These are phyloP conservation scores for Pyrrhosoma nymphula DNA, from an alignment of 2,888 invertebrate species.

Conservation along the genomic window DNA sequence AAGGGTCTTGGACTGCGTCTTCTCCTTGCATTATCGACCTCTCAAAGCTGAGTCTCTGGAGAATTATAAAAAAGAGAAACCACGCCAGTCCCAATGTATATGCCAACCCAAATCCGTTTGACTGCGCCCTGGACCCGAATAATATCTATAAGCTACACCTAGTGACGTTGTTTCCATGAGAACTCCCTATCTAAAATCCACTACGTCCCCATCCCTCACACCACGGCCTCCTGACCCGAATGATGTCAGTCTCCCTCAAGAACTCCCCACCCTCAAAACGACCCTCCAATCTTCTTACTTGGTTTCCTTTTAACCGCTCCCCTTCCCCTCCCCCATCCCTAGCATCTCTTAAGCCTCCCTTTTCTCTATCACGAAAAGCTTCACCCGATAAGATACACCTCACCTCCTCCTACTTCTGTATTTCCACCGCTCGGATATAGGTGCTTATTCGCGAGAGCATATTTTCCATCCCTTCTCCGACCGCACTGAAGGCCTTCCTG, in stretches of 20 bases:
- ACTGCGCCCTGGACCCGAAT: neutral
- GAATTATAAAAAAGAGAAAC: neutral
- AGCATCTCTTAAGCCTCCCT: neutral
- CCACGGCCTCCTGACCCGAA: neutral
- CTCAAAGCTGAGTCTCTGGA: neutral
- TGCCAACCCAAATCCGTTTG: neutral
- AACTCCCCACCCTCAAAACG: neutral
- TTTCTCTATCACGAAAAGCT: neutral
- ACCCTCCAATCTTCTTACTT: slow-evolving; percentile 25
- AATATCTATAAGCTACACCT: neutral
- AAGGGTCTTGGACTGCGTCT: neutral
- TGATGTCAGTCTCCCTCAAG: neutral
- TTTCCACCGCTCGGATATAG: neutral
- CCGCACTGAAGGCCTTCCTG: neutral
- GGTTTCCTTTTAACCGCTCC: slow-evolving; percentile 19
- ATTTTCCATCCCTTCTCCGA: neutral
- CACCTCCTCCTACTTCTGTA: neutral
- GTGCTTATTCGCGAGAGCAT: neutral
- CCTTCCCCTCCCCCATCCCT: neutral
- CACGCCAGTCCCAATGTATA: neutral
- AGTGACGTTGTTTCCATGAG: neutral
- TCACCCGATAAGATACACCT: neutral
- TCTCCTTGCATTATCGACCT: neutral
- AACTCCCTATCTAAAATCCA: neutral
- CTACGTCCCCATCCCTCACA: neutral